These are phyloP conservation scores for Scaeva pyrastri DNA, from an alignment of 2,888 invertebrate genomes.

Conservation along the genomic window DNA sequence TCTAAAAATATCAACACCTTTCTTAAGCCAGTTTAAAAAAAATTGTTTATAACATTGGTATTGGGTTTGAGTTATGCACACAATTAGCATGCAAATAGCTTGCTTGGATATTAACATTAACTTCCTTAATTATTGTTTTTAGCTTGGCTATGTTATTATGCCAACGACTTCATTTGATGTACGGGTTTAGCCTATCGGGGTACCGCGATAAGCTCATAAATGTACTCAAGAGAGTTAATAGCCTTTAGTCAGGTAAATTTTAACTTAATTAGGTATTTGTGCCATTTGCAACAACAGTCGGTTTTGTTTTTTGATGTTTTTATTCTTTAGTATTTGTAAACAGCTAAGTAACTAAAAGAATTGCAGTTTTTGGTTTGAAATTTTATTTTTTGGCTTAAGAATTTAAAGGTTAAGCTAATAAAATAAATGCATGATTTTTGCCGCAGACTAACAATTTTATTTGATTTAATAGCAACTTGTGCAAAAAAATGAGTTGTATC, in stretches of 20 bases:
- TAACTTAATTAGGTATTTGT: background rate
- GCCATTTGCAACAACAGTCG: background rate
- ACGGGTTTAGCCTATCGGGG: slow-evolving; percentile 1
- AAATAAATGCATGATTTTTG: too few species aligned
- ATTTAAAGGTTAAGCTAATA: too few species aligned
- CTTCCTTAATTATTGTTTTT: slow-evolving; percentile 55
- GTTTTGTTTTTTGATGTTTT: too few species aligned
- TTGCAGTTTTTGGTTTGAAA: too few species aligned
- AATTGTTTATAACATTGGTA: slow-evolving; percentile 9
- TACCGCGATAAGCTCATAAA: too few species aligned
- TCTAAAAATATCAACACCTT: slow-evolving; percentile 8
- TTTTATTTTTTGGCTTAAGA: too few species aligned
- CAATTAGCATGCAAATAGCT: slow-evolving; percentile 50
- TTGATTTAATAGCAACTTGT: too few species aligned
- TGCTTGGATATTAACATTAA: background rate
- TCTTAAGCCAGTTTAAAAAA: slow-evolving; percentile 37
- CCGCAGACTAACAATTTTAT: too few species aligned
- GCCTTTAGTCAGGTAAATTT: background rate
- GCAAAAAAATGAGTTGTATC: too few species aligned
- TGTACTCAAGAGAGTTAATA: slow-evolving; percentile 20
- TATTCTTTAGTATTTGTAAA: too few species aligned
- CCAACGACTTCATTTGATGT: background rate
- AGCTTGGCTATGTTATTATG: background rate
- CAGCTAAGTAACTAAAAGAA: background rate
- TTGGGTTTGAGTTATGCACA: slow-evolving; percentile 25